Evolutionary conservation across 2,797 vertebrate species (phyloP), one percentile per base, ranked within the genome.

Genomic region (Diplodus puntazzo): DNA sequence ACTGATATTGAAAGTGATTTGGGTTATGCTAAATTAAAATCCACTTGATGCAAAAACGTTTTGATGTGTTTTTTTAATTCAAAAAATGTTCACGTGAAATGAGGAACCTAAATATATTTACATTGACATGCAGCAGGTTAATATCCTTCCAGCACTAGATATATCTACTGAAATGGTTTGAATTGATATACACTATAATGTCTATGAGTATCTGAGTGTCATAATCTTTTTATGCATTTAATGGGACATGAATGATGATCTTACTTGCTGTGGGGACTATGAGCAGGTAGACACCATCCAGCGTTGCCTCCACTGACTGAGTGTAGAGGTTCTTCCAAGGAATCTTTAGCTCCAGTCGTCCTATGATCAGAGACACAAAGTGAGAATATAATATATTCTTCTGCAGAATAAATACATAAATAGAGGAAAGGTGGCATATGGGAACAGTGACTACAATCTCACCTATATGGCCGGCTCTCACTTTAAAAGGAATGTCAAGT

Each of bases 311-410:
- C 87, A 99, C 98, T 3, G 98, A 97, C 84, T 99, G 97, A 25
- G 94, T 97, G 92, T 99, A 99, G 74, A 99, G 96, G 78, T 99
- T 97, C 88, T 98, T 97, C 98, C 98, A 99, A 6, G 98, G 98
- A 81, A 99, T 99, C 93, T 95, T 96, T 48, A 99, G 93, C 81
- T 97, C 96, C 80, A 99, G 95, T 48, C 97, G 96, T 82, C 96
- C 98, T 99, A 71, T 55, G 2, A 21, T 75, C 4, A 72, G 30
- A 85, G 75, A 80, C 4, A 53, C 0, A 61, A 74, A 60, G 3
- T 77, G 12, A 77, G 42, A 72, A 77, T 39, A 46, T 46, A 72
- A 77, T 39, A 46, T 46, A 46, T 46, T 27, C 11, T 48, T 58
- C 4, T 50, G 11, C 45, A 45, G 12, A 16, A 16, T 14, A 46